Conservation (phyloP, 2,113 vertebrate genomes). For the Solea solea region DNA sequence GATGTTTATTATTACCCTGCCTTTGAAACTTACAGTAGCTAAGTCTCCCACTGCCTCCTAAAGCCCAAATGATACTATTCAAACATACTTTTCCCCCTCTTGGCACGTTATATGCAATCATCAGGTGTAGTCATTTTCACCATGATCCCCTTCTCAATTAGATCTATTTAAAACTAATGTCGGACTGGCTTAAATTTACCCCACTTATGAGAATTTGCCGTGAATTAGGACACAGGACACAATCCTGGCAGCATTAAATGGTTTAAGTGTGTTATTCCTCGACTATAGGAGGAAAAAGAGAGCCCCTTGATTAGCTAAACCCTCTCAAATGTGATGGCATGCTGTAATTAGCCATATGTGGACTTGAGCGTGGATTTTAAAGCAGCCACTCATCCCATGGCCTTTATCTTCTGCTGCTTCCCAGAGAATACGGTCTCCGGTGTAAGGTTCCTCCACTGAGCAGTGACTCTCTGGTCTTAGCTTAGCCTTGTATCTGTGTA, state of each 20-base stretch:
- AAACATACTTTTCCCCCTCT: constrained; percentile 59
- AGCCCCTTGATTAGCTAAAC: constrained; percentile 85
- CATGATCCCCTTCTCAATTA: constrained; percentile 81
- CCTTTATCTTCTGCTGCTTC: constrained; percentile 83
- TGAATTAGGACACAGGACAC: constrained; percentile 76
- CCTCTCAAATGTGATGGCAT: constrained; percentile 84
- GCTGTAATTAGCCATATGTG: constrained; percentile 83
- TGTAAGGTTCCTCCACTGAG: constrained; percentile 81
- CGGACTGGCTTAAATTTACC: constrained; percentile 82
- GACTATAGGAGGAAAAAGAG: constrained; percentile 79
- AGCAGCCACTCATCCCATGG: constrained; percentile 84
- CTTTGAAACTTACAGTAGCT: constrained; percentile 75
- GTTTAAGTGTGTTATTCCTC: constrained; percentile 85
- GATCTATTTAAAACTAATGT: constrained; percentile 84
- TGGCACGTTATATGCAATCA: constrained; percentile 73
- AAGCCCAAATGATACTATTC: constrained; percentile 74
- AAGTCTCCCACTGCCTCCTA: constrained; percentile 73
- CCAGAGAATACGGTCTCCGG: constrained; percentile 82
- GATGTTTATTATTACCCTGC: constrained; percentile 64
- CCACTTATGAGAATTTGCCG: constrained; percentile 77
- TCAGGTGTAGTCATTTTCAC: constrained; percentile 81
- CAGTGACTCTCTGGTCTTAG: constrained; percentile 79
- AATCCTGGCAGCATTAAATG: constrained; percentile 83
- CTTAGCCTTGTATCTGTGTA: constrained; percentile 85
- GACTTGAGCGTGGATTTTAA: constrained; percentile 83